Evolutionary conservation across 2,888 invertebrate genomes (phyloP).

Genomic region (Disparrhopalites patrizii): DNA sequence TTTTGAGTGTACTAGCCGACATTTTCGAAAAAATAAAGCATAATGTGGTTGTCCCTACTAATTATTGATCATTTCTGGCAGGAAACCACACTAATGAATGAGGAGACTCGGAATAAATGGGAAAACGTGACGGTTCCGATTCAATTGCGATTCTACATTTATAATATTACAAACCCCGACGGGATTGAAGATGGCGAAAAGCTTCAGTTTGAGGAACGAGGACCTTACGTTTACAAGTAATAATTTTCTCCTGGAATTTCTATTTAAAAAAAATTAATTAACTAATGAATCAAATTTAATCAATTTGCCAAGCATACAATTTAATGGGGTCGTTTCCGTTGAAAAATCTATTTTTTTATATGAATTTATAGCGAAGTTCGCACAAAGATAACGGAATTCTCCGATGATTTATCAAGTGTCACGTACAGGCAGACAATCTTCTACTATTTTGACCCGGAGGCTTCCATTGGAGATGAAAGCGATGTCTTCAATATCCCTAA

Average conservation of each 20-base stretch:
- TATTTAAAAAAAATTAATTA: too few species aligned
- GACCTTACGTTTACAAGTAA: constrained; percentile 36
- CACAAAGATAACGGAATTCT: neutral
- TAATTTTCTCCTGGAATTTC: too few species aligned
- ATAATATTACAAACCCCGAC: constrained; percentile 13
- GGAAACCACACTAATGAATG: constrained; percentile 42
- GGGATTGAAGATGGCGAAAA: constrained; percentile 10
- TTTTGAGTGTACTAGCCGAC: too few species aligned
- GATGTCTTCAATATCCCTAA: constrained; percentile 29
- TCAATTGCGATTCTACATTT: constrained; percentile 22
- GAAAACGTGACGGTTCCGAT: neutral
- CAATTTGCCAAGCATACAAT: too few species aligned
- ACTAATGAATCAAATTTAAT: too few species aligned
- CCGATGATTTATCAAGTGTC: constrained; percentile 8
- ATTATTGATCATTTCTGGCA: too few species aligned
- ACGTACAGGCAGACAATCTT: constrained; percentile 22
- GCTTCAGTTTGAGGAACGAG: constrained; percentile 23
- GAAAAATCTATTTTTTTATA: too few species aligned
- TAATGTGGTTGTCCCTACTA: neutral
- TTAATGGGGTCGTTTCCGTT: too few species aligned
- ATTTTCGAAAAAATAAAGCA: neutral
- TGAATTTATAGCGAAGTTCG: constrained; percentile 10
- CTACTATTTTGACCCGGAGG: constrained; percentile 18
- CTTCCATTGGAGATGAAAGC: constrained; percentile 10
- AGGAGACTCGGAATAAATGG: constrained; percentile 37